Base-by-base conservation (phyloP, 2,888 invertebrate genomes). In the Tinea semifulvella region DNA sequence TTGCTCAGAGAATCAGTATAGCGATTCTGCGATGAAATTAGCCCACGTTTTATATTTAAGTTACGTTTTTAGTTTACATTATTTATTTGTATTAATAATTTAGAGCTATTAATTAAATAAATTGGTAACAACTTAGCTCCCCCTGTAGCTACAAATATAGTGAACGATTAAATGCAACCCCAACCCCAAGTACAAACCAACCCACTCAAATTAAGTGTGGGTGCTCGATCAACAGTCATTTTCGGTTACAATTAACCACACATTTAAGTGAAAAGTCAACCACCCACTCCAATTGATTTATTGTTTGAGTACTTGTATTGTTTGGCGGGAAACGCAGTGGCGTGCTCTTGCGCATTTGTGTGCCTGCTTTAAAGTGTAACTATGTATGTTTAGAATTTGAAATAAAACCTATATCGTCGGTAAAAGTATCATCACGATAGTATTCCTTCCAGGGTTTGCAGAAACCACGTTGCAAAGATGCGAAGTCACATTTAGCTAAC, bases 191-290 rank as follows among this genome's bases (percentile, higher is more conserved):
- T 55, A 56, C 57, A 68, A 65, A 70, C 72, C 69, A 75, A 20
- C 28, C 74, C 77, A 80, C 80, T 80, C 79, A 77, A 79, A 79
- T 80, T 77, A 79, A 80, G 80, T 79, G 79, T 69, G 70, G 70
- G 27, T 43, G 42, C 75, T 75, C 80, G 79, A 80, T 80, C 79
- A 79, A 79, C 79, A 80, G 73, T 79, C 75, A 80, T 80, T 80
- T 79, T 80, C 75, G 77, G 80, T 77, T 79, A 79, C 80, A 80
- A 80, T 79, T 80, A 79, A 80, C 79, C 76, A 76, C 79, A 77
- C 79, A 74, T 79, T 79, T 75, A 79, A 79, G 77, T 79, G 76
- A 80, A 80, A 80, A 80, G 80, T 80, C 80, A 80, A 80, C 80
- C 79, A 79, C 77, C 77, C 77, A 80, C 80, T 79, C 73, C 77